These are phyloP conservation scores for Urocyon cinereoargenteus DNA, from an alignment of 2,797 vertebrate genomes.

Conservation along the genomic window DNA sequence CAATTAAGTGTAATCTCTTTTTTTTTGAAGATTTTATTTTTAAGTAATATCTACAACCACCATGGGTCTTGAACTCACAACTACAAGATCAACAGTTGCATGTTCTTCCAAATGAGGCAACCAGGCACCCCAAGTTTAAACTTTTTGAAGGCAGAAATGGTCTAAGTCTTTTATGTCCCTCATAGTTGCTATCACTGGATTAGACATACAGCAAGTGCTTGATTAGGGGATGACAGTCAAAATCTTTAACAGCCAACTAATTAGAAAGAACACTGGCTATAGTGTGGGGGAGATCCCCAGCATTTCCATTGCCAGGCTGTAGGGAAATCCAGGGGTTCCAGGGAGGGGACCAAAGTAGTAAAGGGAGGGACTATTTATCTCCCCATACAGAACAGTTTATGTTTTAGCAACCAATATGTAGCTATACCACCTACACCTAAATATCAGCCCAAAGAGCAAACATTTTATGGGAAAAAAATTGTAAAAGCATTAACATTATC, in stretches of 20 bases:
- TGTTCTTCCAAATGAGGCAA: not conserved
- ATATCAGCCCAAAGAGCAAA: not conserved
- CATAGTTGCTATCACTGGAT: not conserved
- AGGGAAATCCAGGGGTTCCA: not conserved
- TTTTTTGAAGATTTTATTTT: not conserved
- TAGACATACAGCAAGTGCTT: not conserved
- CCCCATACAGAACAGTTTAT: not conserved
- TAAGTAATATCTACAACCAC: not conserved
- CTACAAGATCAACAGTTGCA: not conserved
- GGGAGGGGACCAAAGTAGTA: not conserved
- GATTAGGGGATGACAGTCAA: not conserved
- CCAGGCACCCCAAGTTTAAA: not conserved
- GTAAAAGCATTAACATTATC: not conserved
- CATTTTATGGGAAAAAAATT: not conserved
- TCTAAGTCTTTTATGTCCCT: not conserved
- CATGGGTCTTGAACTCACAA: no score
- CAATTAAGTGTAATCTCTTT: not conserved
- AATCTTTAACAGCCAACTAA: not conserved
- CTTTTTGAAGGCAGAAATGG: not conserved
- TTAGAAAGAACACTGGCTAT: not conserved
- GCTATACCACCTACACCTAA: not conserved
- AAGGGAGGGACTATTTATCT: not conserved
- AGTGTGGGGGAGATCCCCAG: no score
- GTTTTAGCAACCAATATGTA: not conserved
- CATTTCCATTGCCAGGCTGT: not conserved